phyloP scores from a whole-genome alignment of 1,140 invertebrate genomes.

The Magallana ariakensis region DNA sequence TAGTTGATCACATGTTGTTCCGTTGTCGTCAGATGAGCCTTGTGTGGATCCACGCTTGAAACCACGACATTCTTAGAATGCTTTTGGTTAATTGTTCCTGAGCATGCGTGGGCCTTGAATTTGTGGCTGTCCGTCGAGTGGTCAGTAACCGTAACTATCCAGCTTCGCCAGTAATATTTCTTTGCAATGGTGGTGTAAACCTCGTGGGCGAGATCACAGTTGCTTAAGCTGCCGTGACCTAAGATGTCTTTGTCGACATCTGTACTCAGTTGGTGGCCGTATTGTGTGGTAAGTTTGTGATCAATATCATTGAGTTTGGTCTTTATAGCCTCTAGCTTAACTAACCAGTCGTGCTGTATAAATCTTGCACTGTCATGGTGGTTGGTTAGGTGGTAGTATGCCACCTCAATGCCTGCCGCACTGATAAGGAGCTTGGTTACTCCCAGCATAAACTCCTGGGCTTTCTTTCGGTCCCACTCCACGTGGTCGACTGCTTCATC shows the following conservation, averaged over 20 bases:
- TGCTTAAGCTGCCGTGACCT: background rate
- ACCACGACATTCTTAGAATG: background rate
- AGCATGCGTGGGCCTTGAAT: background rate
- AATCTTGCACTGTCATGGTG: background rate
- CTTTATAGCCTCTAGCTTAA: background rate
- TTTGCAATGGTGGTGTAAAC: background rate
- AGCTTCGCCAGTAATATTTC: constrained; percentile 13
- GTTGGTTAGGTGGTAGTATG: background rate
- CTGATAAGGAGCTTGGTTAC: background rate
- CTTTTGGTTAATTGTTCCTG: background rate
- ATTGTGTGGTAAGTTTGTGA: background rate
- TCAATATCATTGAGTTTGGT: background rate
- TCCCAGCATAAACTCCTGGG: background rate
- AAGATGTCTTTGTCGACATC: background rate
- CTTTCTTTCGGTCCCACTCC: constrained; percentile 8
- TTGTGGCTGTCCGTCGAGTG: background rate
- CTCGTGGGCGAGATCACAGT: background rate
- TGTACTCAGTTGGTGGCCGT: background rate
- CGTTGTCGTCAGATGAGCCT: background rate
- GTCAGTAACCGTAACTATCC: background rate
- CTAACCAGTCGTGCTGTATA: background rate
- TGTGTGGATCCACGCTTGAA: background rate
- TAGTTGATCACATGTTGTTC: background rate
- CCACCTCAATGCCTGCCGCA: background rate
- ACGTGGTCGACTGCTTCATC: background rate